Conservation (phyloP, 2,113 vertebrate species). For the Stictonetta naevosa region DNA sequence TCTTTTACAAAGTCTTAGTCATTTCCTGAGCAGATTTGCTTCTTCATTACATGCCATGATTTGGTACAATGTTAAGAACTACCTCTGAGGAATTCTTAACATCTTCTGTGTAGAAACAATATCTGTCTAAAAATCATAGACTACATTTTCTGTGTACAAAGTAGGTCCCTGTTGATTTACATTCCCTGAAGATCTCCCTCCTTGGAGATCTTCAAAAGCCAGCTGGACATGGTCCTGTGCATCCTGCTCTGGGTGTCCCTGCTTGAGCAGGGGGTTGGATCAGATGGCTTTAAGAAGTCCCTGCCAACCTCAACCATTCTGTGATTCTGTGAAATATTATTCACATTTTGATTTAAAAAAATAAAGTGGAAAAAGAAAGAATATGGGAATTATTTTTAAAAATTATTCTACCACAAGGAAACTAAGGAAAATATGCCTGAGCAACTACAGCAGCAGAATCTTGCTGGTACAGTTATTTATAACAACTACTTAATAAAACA, state of each 20-base stretch:
- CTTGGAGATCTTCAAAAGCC: neutral
- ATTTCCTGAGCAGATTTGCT: neutral
- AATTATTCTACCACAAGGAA: neutral
- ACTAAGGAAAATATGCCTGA: neutral
- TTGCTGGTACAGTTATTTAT: slow-evolving; percentile 30
- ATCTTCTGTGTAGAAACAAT: neutral
- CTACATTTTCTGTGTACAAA: neutral
- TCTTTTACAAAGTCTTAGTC: neutral
- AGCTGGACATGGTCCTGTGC: neutral
- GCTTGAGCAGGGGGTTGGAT: neutral
- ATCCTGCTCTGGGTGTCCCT: neutral
- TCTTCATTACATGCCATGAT: neutral
- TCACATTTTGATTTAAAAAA: neutral
- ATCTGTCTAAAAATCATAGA: neutral
- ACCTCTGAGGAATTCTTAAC: neutral
- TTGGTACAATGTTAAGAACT: neutral
- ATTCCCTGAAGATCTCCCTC: neutral
- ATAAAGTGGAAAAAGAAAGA: neutral
- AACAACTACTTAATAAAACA: slow-evolving; percentile 40
- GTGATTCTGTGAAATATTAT: neutral
- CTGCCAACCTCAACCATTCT: neutral
- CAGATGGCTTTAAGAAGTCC: neutral
- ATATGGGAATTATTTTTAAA: neutral
- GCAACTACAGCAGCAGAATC: neutral
- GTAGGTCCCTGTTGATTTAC: neutral